Conservation (phyloP, 2,113 vertebrate species). For the Grantiella picta region DNA sequence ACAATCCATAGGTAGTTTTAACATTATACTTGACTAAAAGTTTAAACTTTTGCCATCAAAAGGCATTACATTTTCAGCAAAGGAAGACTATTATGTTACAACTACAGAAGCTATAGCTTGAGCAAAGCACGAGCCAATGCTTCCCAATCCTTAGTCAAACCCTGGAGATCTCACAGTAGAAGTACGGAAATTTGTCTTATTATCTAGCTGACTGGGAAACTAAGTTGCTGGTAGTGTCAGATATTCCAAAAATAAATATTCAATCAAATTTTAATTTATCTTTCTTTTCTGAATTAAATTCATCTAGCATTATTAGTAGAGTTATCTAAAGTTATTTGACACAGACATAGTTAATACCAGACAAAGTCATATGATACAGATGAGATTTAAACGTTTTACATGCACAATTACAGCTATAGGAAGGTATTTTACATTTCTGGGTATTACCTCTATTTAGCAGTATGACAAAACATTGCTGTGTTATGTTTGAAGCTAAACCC, state of each 20-base stretch:
- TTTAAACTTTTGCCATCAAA: neutral
- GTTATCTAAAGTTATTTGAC: neutral
- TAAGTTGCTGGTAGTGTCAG: neutral
- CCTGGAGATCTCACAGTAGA: neutral
- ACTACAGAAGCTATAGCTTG: neutral
- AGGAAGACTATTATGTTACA: neutral
- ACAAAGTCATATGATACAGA: neutral
- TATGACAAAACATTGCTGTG: neutral
- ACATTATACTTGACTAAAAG: neutral
- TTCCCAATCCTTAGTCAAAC: neutral
- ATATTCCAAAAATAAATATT: neutral
- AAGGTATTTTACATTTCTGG: neutral
- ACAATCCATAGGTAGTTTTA: neutral
- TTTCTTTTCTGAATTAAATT: neutral
- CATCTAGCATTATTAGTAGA: neutral
- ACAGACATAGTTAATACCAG: neutral
- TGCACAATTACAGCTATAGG: neutral
- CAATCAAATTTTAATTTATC: neutral
- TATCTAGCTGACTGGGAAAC: neutral
- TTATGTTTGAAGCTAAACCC: neutral
- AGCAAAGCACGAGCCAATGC: neutral
- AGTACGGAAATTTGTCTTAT: neutral
- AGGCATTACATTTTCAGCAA: neutral
- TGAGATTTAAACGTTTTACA: neutral
- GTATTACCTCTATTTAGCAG: neutral